phyloP scores from a whole-genome alignment of 2,113 vertebrate genomes.

The Semnornis frantzii region DNA sequence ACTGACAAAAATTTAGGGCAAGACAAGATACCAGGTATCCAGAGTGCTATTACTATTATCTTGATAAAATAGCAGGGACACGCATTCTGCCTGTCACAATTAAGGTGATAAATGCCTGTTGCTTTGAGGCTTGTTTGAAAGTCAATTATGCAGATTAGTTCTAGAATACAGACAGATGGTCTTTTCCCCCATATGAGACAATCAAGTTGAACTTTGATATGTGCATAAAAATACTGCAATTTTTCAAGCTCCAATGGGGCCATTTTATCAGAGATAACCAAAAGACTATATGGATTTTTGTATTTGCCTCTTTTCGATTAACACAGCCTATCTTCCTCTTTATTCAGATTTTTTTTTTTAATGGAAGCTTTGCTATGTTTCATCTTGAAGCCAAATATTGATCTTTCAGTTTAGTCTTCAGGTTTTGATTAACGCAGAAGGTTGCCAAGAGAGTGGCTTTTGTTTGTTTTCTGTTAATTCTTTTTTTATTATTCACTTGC shows the following conservation, averaged over 20 bases:
- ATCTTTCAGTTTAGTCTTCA: conserved; percentile 75
- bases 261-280: conserved; percentile 68
- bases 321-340: conserved; percentile 46
- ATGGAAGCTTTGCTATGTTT: conserved; percentile 73
- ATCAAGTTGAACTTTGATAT: conserved; percentile 80
- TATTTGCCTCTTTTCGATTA: conserved; percentile 73
- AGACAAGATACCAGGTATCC: conserved; percentile 60
- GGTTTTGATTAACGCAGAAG: conserved; percentile 80
- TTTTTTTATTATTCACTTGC: conserved; percentile 80
- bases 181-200: conserved; percentile 75
- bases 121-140: conserved; percentile 80
- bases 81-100: conserved; percentile 76
- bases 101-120: conserved; percentile 79
- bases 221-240: conserved; percentile 75
- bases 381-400: conserved; percentile 80
- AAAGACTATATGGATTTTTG: conserved; percentile 71
- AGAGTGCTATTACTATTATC: conserved; percentile 66
- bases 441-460: conserved; percentile 74
- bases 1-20: conserved; percentile 38
- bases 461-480: conserved; percentile 83
- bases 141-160: conserved; percentile 86
- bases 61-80: conserved; percentile 75
- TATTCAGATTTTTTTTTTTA: conserved; percentile 28
- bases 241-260: conserved; percentile 71
- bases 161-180: conserved; percentile 82